Evolutionary conservation across 2,797 vertebrate genomes (phyloP).

Genomic region (Phoeniculus purpureus): DNA sequence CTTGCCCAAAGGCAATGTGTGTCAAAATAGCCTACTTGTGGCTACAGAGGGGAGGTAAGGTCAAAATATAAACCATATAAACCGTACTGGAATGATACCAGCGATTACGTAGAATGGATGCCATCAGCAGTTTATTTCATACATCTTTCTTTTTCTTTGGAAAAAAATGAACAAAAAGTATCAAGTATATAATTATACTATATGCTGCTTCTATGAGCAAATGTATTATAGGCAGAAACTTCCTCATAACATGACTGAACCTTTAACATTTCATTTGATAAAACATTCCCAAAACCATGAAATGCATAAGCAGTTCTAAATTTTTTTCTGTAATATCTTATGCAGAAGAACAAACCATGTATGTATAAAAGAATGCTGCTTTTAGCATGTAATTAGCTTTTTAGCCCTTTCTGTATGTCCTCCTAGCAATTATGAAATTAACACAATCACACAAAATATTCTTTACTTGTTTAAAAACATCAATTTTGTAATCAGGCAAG

Average conservation of each 20-base stretch:
- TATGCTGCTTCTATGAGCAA: background rate
- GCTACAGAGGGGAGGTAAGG: background rate
- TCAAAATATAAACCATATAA: background rate
- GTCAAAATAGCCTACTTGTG: background rate
- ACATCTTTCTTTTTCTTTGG: background rate
- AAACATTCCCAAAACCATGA: background rate
- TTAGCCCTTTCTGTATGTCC: background rate
- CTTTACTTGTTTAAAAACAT: constrained; percentile 4
- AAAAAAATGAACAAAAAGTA: background rate
- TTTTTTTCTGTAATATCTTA: background rate
- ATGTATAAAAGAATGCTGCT: background rate
- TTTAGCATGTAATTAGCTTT: background rate
- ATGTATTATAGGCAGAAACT: background rate
- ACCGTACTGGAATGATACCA: background rate
- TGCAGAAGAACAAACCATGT: background rate
- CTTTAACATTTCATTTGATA: background rate
- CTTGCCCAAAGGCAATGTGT: background rate
- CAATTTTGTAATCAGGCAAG: background rate
- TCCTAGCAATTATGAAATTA: constrained; percentile 7
- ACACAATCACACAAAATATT: background rate
- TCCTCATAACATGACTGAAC: background rate
- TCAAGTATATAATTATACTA: background rate
- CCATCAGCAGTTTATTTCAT: background rate
- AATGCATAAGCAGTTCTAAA: background rate
- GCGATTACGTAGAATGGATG: background rate